phyloP scores from a whole-genome alignment of 2,888 invertebrate species.

The Crioceris asparagi region DNA sequence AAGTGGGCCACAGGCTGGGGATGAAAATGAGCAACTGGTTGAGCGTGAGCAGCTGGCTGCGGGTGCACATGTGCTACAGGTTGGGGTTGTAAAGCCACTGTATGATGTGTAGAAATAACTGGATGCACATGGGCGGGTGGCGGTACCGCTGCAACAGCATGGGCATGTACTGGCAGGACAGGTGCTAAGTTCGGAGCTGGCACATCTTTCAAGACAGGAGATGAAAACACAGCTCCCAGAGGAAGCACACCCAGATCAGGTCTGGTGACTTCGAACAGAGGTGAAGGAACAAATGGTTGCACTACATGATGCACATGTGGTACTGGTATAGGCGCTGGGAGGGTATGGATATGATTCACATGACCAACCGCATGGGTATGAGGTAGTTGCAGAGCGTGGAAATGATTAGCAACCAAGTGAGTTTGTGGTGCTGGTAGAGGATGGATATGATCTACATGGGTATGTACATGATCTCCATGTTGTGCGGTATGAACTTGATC shows the following conservation, averaged over 20 bases:
- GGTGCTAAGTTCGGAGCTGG: slow-evolving; percentile 13
- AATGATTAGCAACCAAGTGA: not conserved
- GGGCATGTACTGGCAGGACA: slow-evolving; percentile 4
- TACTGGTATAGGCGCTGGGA: slow-evolving; percentile 5
- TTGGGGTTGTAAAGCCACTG: too few relatives aligned
- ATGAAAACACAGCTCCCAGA: slow-evolving; percentile 25
- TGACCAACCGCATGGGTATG: slow-evolving; percentile 3
- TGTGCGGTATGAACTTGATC: slow-evolving; percentile 12
- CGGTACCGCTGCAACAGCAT: slow-evolving; percentile 7
- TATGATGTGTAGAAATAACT: not conserved
- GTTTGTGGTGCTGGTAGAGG: slow-evolving; percentile 9
- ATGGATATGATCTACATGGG: slow-evolving; percentile 19
- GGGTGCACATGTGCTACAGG: too few relatives aligned
- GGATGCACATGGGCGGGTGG: not conserved
- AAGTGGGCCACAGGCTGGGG: not conserved
- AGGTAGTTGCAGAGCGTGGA: slow-evolving; percentile 6
- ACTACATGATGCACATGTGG: slow-evolving; percentile 10
- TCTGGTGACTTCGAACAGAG: slow-evolving; percentile 27
- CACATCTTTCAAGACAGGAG: slow-evolving; percentile 21
- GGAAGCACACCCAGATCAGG: slow-evolving; percentile 29
- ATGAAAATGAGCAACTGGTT: not conserved
- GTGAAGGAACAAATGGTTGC: slow-evolving; percentile 18
- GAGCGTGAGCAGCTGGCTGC: too few relatives aligned
- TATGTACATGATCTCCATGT: slow-evolving; percentile 9
- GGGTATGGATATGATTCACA: slow-evolving; percentile 5